phyloP scores from a whole-genome alignment of 2,113 vertebrate species.

The Bungarus multicinctus region DNA sequence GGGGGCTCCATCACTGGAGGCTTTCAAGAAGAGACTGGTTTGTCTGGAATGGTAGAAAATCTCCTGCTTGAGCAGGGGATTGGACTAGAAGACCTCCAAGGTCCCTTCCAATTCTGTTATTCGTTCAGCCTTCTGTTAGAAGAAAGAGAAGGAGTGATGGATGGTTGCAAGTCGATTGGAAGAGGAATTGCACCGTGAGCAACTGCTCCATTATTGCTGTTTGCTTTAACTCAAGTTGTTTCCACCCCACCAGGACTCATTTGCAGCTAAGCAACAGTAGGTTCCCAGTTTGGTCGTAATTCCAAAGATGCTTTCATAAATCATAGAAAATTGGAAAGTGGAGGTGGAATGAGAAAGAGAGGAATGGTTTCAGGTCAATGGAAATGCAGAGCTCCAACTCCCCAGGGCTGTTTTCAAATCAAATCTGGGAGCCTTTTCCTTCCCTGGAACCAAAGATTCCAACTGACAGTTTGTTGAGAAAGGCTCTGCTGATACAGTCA shows the following conservation, averaged over 20 bases:
- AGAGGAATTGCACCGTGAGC: neutral
- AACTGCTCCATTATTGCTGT: neutral
- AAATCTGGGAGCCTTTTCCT: neutral
- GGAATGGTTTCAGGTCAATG: neutral
- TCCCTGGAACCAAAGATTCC: neutral
- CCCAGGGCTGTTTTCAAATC: neutral
- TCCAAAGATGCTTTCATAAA: neutral
- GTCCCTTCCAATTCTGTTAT: neutral
- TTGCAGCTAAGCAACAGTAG: conserved; percentile 1
- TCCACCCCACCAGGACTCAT: neutral
- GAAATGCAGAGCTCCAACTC: neutral
- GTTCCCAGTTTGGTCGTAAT: neutral
- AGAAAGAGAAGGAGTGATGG: neutral
- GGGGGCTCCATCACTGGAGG: neutral
- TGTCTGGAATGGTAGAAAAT: neutral
- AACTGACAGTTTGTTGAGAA: neutral
- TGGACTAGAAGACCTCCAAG: neutral
- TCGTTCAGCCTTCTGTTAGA: neutral
- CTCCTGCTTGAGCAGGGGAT: neutral
- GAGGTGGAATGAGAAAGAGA: neutral
- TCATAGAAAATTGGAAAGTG: neutral
- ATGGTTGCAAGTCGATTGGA: neutral
- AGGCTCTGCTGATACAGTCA: neutral
- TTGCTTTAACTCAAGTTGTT: conserved; percentile 10
- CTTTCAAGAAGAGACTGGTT: neutral